Conservation (phyloP, 2,888 invertebrate species). For the Scrobipalpa atriplicella region DNA sequence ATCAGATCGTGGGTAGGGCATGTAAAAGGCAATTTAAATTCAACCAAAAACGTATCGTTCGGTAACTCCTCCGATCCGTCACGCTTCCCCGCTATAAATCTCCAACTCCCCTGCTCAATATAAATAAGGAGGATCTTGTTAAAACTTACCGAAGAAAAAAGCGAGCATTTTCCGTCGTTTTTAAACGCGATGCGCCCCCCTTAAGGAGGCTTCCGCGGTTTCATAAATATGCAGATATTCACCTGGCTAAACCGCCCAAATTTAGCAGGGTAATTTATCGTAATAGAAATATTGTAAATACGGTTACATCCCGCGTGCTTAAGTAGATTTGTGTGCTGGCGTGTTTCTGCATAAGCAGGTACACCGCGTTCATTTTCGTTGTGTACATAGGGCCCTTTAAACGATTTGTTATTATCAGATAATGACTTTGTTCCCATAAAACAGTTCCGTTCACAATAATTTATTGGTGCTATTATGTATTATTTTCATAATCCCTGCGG, state of each 20-base stretch:
- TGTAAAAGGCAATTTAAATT: constrained; percentile 68
- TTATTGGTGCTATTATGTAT: constrained; percentile 20
- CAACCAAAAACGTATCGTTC: constrained; percentile 57
- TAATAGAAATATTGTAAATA: constrained; percentile 80
- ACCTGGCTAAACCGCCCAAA: constrained; percentile 78
- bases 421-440: constrained; percentile 47
- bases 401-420: constrained; percentile 64
- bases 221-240: constrained; percentile 82
- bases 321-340: constrained; percentile 72
- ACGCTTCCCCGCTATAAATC: constrained; percentile 75
- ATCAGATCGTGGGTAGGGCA: constrained; percentile 34
- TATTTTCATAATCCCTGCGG: constrained; percentile 20
- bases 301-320: constrained; percentile 66
- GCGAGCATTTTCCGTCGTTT: constrained; percentile 74
- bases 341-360: constrained; percentile 76
- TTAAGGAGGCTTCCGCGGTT: constrained; percentile 71
- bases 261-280: constrained; percentile 79
- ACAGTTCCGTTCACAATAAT: constrained; percentile 29
- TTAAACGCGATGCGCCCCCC: constrained; percentile 73
- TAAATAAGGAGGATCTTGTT: constrained; percentile 81
- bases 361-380: constrained; percentile 55
- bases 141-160: constrained; percentile 74
- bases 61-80: constrained; percentile 74
- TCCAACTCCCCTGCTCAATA: constrained; percentile 66
- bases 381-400: constrained; percentile 66